Percentiles rank a stretch among this genome's conserved stretches.
These are phyloP conservation scores for Pachycephus smyrnensis DNA, from an alignment of 2,888 invertebrate genomes.

Conservation along the genomic window DNA sequence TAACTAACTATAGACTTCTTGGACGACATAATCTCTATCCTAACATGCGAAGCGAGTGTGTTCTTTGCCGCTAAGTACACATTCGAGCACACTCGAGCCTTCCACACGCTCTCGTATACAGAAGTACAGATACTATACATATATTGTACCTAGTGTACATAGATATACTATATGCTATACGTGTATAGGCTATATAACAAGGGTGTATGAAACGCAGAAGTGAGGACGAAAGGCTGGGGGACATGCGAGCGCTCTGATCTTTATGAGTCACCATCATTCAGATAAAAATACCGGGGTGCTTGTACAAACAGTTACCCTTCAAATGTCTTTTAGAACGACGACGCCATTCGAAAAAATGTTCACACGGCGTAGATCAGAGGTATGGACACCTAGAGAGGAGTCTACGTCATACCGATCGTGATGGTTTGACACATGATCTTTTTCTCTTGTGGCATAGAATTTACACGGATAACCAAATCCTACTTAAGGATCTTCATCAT, in stretches of 20 bases:
- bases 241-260: slow-evolving; percentile 47
- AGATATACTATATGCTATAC: slow-evolving; percentile 14
- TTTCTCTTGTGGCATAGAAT: neutral
- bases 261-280: slow-evolving; percentile 57
- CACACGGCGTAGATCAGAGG: slow-evolving; percentile 39
- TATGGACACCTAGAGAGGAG: neutral
- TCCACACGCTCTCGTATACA: slow-evolving; percentile 10
- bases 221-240: slow-evolving; percentile 30
- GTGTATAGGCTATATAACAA: slow-evolving; percentile 27
- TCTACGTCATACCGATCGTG: neutral
- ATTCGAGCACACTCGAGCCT: slow-evolving; percentile 43
- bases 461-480: neutral
- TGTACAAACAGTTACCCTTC: slow-evolving; percentile 58
- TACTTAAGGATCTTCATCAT: neutral
- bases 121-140: neutral
- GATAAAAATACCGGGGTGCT: slow-evolving; percentile 58
- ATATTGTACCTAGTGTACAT: neutral
- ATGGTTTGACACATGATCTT: neutral
- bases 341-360: slow-evolving; percentile 39
- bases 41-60: slow-evolving; percentile 47
- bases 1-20: slow-evolving; percentile 57
- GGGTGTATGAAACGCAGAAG: slow-evolving; percentile 26
- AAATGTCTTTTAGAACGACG: slow-evolving; percentile 45
- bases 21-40: slow-evolving; percentile 57
- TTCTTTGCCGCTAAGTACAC: slow-evolving; percentile 58